phyloP scores from a whole-genome alignment of 1,140 invertebrate species.

The Cydia splendana region DNA sequence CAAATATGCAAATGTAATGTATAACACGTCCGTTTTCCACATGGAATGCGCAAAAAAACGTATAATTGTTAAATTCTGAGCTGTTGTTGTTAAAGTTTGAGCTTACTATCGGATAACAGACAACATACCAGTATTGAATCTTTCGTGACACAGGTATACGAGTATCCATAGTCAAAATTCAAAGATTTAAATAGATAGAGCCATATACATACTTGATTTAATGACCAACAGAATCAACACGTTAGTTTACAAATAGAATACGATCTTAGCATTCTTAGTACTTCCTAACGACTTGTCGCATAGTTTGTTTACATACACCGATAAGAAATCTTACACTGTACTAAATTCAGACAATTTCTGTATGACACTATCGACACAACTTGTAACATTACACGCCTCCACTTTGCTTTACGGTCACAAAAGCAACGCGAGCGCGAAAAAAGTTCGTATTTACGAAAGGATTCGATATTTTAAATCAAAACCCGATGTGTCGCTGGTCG shows the following conservation, averaged over 20 bases:
- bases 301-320: conserved; percentile 26
- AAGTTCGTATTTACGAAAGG: conserved; percentile 45
- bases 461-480: conserved; percentile 41
- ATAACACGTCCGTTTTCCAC: not conserved
- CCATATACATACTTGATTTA: not conserved
- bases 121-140: not conserved
- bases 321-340: conserved; percentile 27
- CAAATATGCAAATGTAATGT: not conserved
- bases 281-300: conserved; percentile 2
- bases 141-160: not conserved
- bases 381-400: conserved; percentile 31
- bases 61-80: not conserved
- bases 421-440: conserved; percentile 59
- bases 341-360: conserved; percentile 24
- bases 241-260: not conserved
- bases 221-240: not conserved
- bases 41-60: not conserved
- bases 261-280: not conserved
- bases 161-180: no score
- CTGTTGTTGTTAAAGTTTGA: not conserved
- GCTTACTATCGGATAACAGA: not conserved
- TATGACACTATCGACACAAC: conserved; percentile 27
- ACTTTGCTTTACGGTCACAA: conserved; percentile 43
- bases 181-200: no score
- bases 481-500: conserved; percentile 61